Evolutionary conservation across 2,113 vertebrate genomes (phyloP), one percentile per base, ranked within the genome.

Genomic region (Oncorhynchus tshawytscha): DNA sequence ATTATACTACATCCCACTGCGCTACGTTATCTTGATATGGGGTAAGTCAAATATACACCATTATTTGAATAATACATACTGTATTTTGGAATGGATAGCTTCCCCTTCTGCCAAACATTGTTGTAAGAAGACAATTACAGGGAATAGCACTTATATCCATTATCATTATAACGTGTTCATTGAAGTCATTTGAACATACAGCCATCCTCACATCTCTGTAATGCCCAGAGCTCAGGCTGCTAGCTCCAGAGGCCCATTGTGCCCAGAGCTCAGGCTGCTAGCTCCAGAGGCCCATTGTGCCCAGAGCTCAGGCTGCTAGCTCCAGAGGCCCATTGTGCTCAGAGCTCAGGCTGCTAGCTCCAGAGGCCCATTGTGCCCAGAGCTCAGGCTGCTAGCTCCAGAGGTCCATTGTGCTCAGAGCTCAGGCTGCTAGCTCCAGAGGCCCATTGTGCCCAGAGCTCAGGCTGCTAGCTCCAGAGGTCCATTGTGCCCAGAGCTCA

Each of bases 1-100:
- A 2, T 76, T 98, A 62, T 99, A 97, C 84, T 94, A 93, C 70
- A 88, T 98, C 85, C 96, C 97, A 0, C 88, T 99, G 76, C 93
- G 97, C 78, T 99, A 97, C 86, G 93, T 99, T 72, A 78, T 99
- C 88, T 93, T 99, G 85, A 90, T 96, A 84, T 99, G 97, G 97
- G 98, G 98, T 99, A 95, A 96, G 96, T 72, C 60, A 22, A n/a
- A 24, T 24, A 24, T 62, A 18, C 22, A 65, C 7, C 15, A 64
- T 22, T 60, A 20, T 45, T 68, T 39, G 22, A 39, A n/a, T n/a
- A 22, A 20, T 15, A 70, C 88, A 87, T 82, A 73, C 72, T 73
- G 51, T 54, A 54, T 54, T 54, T 54, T 54, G 13, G 51, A 54
- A 62, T 62, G n/a, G 16, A 22, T 62, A 22, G 20, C 7, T 24